A percentile compares a stretch with the other conserved stretches of the same genome.
Evolutionary conservation across 2,113 vertebrate genomes (phyloP).

Genomic region (Gopherus evgoodei): DNA sequence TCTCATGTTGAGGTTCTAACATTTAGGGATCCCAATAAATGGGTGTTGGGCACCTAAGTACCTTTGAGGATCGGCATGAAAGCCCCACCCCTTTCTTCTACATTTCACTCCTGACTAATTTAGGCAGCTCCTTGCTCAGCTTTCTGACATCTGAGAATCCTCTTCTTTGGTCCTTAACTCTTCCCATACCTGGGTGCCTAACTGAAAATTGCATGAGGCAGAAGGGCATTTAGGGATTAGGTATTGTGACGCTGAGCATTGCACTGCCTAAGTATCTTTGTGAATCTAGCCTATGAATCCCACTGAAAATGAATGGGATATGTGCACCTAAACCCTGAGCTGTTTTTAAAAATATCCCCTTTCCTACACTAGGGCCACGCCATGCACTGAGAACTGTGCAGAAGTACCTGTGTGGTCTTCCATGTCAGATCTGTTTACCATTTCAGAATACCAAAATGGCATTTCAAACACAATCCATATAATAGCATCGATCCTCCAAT

Average conservation of each 20-base stretch:
- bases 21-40: not conserved
- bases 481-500: slow-evolving; percentile 35
- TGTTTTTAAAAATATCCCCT: not conserved
- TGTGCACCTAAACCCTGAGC: not conserved
- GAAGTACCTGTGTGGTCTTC: slow-evolving; percentile 20
- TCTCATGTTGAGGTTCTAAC: slow-evolving; percentile 12
- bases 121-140: not conserved
- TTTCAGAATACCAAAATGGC: slow-evolving; percentile 66
- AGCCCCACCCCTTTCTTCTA: not conserved
- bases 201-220: not conserved
- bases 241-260: not conserved
- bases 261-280: not conserved
- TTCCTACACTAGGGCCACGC: not conserved
- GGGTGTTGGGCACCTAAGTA: not conserved
- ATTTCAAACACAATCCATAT: slow-evolving; percentile 71
- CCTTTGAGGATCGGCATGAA: not conserved
- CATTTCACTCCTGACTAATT: not conserved
- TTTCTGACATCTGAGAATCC: not conserved
- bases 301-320: not conserved
- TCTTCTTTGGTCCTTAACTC: not conserved
- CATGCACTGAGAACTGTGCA: slow-evolving; percentile 5
- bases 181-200: not conserved
- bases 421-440: slow-evolving; percentile 23
- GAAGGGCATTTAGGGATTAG: not conserved
- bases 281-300: not conserved